Evolutionary conservation across 2,797 vertebrate genomes (phyloP), one percentile per base, ranked within the genome.

Genomic region (Threskiornis aethiopicus): DNA sequence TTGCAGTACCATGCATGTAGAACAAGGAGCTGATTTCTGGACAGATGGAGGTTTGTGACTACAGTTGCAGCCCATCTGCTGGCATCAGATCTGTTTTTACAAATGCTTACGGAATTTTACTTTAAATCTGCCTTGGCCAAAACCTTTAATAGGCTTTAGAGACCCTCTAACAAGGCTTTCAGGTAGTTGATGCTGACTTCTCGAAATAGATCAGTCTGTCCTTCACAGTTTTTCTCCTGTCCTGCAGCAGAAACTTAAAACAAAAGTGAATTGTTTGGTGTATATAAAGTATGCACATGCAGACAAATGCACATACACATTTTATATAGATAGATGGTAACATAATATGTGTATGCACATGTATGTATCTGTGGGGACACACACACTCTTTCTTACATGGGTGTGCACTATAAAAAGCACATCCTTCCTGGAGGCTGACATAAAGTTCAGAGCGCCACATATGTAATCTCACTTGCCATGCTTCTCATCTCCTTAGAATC

Each of bases 131-230:
- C 66, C 83, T 84, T 80, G 69, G 28, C 31, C 65, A 92, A 94
- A 97, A 93, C 79, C 92, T 83, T 95, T 95, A 97, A 96, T 84
- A 89, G 93, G 94, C 69, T 97, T 96, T 97, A 86, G 54, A 71
- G 80, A 84, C 77, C 58, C 73, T 93, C 58, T 93, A 19, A 69
- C 62, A 69, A 61, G 66, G 54, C 65, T 83, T 86, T 84, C 70
- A 78, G 57, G 42, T 95, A 46, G 39, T 54, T 71, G 17, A 31
- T 90, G 26, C 39, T 82, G 72, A 49, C 69, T 86, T 72, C 44
- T 54, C 14, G 7, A 87, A 93, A 91, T 16, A 92, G 31, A n/a
- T 70, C 26, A 37, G 17, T 59, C 54, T 95, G 67, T 89, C 85
- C 89, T 90, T 90, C 61, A 84, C 55, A 39, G 12, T 5, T 87